phyloP scores from a whole-genome alignment of 2,113 vertebrate species.

The Mobula hypostoma region DNA sequence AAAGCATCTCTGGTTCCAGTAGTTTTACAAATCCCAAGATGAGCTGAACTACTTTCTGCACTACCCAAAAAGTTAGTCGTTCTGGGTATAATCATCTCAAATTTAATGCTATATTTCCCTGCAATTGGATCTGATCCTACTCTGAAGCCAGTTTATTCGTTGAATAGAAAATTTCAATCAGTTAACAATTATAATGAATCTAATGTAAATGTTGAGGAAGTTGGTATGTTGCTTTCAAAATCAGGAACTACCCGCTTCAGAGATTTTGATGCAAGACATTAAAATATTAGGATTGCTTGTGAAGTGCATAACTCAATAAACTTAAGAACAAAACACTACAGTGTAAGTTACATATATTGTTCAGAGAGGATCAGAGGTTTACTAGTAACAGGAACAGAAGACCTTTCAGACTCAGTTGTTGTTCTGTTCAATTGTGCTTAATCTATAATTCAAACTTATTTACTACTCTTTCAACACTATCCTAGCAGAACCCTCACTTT shows the following conservation, averaged over 20 bases:
- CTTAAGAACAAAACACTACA: neutral
- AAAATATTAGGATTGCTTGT: neutral
- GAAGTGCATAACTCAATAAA: neutral
- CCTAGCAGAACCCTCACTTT: too few relatives aligned
- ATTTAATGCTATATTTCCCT: neutral
- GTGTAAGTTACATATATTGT: neutral
- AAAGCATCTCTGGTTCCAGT: neutral
- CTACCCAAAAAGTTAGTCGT: neutral
- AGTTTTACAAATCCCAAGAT: neutral
- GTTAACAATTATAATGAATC: neutral
- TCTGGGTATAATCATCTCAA: neutral
- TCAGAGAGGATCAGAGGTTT: neutral
- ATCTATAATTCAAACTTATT: too few relatives aligned
- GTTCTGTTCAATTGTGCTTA: too few relatives aligned
- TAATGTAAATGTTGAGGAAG: neutral
- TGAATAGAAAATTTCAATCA: neutral
- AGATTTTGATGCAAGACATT: neutral
- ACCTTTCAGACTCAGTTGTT: neutral
- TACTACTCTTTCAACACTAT: too few relatives aligned
- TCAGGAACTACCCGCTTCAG: neutral
- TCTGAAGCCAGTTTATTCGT: neutral
- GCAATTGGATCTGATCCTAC: neutral
- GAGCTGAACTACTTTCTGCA: neutral
- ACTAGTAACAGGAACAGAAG: neutral
- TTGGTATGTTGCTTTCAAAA: neutral